A percentile compares a stretch with the other conserved stretches of the same genome.
These are phyloP conservation scores for Apis laboriosa DNA, from an alignment of 1,140 invertebrate species.

Conservation along the genomic window DNA sequence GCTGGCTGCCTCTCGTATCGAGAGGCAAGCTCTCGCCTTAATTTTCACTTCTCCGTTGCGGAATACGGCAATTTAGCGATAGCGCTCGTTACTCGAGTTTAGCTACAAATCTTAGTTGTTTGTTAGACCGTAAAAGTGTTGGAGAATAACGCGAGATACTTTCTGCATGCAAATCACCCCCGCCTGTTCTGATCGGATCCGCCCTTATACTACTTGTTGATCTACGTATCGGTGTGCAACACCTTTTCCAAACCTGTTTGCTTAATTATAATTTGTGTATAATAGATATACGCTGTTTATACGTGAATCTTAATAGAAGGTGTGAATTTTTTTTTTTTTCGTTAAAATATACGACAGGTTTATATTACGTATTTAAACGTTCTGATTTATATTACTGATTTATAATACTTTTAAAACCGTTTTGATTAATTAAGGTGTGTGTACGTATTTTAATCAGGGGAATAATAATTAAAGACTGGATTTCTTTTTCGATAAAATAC, in stretches of 20 bases:
- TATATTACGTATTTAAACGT: too few species aligned
- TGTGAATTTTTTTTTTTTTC: not conserved
- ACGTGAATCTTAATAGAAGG: not conserved
- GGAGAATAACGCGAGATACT: not conserved
- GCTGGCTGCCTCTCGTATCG: not conserved
- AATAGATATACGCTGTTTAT: not conserved
- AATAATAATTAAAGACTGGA: too few species aligned
- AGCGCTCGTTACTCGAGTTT: not conserved
- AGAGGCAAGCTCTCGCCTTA: not conserved
- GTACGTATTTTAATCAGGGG: too few species aligned
- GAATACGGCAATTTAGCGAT: conserved; percentile 5
- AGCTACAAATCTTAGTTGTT: conserved; percentile 7
- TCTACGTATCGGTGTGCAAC: not conserved
- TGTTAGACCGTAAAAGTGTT: not conserved
- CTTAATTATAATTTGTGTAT: not conserved
- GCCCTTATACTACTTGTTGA: not conserved
- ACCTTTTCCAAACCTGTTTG: too few species aligned
- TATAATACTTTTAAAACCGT: too few species aligned
- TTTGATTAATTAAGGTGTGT: too few species aligned
- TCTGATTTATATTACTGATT: too few species aligned
- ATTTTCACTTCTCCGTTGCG: not conserved
- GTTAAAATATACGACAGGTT: not conserved
- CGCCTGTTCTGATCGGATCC: too few species aligned
- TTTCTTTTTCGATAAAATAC: too few species aligned
- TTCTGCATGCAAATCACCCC: not conserved